phyloP scores from a whole-genome alignment of 2,797 vertebrate species.

The Lepidocolaptes lacrymiger region DNA sequence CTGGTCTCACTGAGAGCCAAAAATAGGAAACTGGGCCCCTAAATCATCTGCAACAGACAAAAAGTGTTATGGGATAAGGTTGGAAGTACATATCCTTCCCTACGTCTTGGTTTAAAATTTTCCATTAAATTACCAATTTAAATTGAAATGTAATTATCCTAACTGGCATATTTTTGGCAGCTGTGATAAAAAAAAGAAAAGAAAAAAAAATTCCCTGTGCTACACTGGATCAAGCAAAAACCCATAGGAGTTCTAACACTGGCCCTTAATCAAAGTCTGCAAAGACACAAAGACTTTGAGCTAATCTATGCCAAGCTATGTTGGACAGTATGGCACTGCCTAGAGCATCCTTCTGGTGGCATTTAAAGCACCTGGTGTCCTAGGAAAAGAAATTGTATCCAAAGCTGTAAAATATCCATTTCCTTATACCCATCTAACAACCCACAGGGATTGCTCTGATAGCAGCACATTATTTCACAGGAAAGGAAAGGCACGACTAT shows the following conservation, averaged over 20 bases:
- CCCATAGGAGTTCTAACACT: slow-evolving; percentile 76
- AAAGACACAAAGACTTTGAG: slow-evolving; percentile 77
- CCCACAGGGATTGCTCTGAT: slow-evolving; percentile 14
- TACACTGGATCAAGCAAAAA: slow-evolving; percentile 73
- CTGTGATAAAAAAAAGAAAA: slow-evolving; percentile 10
- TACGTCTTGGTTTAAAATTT: slow-evolving; percentile 66
- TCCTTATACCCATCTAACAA: slow-evolving; percentile 31
- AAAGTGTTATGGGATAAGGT: slow-evolving; percentile 12
- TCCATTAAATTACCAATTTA: slow-evolving; percentile 81
- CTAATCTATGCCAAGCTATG: slow-evolving; percentile 77
- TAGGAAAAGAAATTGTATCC: slow-evolving; percentile 58
- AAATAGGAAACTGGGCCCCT: background rate
- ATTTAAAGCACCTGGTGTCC: slow-evolving; percentile 81
- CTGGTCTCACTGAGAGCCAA: background rate
- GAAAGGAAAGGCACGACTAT: slow-evolving; percentile 8
- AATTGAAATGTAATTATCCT: slow-evolving; percentile 81
- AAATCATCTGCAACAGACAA: slow-evolving; percentile 55
- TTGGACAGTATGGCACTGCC: slow-evolving; percentile 75
- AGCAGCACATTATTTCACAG: slow-evolving; percentile 33
- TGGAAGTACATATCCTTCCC: slow-evolving; percentile 38
- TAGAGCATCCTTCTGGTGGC: slow-evolving; percentile 80
- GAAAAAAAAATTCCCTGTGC: slow-evolving; percentile 31
- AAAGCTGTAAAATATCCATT: slow-evolving; percentile 43
- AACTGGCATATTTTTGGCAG: slow-evolving; percentile 79
- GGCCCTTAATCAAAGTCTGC: slow-evolving; percentile 81